Evolutionary conservation across 2,888 invertebrate genomes (phyloP).

Genomic region (Lithophane ornitopus): DNA sequence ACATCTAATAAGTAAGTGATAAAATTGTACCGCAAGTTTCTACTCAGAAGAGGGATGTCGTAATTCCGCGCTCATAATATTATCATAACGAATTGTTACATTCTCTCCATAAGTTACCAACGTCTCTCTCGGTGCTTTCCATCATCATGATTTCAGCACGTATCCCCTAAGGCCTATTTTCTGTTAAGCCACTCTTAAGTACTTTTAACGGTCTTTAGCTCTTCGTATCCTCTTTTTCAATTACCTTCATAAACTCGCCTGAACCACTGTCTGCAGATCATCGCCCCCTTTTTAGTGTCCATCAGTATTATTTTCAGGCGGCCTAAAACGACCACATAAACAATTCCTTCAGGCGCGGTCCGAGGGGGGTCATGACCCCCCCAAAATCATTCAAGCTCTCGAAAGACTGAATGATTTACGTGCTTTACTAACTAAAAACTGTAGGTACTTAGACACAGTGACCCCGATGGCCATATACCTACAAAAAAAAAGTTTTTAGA

Average conservation of each 20-base stretch:
- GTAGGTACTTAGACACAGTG: too few relatives aligned
- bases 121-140: background rate
- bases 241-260: background rate
- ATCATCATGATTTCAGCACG: background rate
- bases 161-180: background rate
- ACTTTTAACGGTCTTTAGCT: background rate
- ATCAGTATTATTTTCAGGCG: background rate
- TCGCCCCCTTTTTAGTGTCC: background rate
- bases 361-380: too few relatives aligned
- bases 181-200: too few relatives aligned
- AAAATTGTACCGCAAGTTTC: constrained; percentile 56
- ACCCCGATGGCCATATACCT: too few relatives aligned
- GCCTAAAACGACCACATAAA: too few relatives aligned
- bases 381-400: too few relatives aligned
- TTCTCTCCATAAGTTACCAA: constrained; percentile 16
- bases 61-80: constrained; percentile 74
- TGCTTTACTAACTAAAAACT: too few relatives aligned
- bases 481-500: too few relatives aligned
- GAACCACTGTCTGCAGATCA: background rate
- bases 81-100: constrained; percentile 40
- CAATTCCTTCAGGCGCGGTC: too few relatives aligned
- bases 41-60: constrained; percentile 64
- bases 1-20: constrained; percentile 32
- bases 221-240: background rate
- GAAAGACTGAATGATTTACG: too few relatives aligned